Evolutionary conservation across 2,888 invertebrate genomes (phyloP), one percentile per base, ranked within the genome.

Genomic region (Vanessa cardui): DNA sequence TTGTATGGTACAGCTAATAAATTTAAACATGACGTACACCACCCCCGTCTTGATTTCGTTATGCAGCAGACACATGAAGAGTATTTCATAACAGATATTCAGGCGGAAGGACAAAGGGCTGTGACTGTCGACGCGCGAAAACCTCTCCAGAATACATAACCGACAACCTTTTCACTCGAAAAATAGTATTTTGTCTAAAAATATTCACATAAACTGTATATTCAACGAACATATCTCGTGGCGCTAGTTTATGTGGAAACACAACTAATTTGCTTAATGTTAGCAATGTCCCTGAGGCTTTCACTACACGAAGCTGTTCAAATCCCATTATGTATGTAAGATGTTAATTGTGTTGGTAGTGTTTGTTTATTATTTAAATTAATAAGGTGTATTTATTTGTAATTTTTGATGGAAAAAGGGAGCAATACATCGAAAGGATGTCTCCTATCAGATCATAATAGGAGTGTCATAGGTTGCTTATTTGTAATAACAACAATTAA

Each of bases 111-210:
- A 59, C 56, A 61, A 61, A 66, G 59, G 65, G 50, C 18, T 18
- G 56, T 33, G 56, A n/a, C 50, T 59, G 50, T 50, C 58, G 64
- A 58, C 58, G 44, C 52, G 58, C 18, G 59, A 58, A 64, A 50
- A 44, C 58, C 50, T 64, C 15, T 45, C 18, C 16, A 20, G 58
- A 59, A 59, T 64, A 59, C 58, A 18, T 64, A 64, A 59, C 26
- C 62, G 54, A 52, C 47, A 39, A 9, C 31, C 16, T 52, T 64
- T 64, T 16, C 16, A 12, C 39, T 64, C 49, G 20, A 21, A 58
- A 58, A 58, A 58, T 58, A 31, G 44, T 50, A 64, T 64, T 64
- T 50, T 44, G 26, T 59, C 58, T 50, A 26, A 44, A 59, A 56
- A 58, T 31, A 21, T 26, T 50, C 6, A 12, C 21, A 3, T 7